Percentiles rank a stretch among this genome's conserved stretches.
Conservation (phyloP, 2,113 vertebrate genomes). For the Barbus barbus region DNA sequence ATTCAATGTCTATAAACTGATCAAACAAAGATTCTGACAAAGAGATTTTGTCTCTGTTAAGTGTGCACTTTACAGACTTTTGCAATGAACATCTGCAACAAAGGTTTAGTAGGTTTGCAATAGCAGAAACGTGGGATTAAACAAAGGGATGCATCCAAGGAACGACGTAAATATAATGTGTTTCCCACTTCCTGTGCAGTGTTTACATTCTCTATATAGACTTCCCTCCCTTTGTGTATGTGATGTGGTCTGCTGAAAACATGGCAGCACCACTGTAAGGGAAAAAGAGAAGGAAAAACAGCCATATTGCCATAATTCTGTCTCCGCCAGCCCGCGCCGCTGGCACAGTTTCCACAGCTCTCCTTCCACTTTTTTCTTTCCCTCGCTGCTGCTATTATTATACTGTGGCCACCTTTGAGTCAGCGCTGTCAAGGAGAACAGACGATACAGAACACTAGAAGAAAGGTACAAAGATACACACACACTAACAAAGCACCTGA, state of each 20-base stretch:
- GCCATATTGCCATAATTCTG: slow-evolving; percentile 2
- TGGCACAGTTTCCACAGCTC: slow-evolving; percentile 20
- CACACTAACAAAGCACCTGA: neutral
- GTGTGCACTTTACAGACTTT: neutral
- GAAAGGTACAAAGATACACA: too few relatives aligned
- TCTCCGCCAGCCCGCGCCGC: neutral
- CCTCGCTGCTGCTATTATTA: slow-evolving; percentile 15
- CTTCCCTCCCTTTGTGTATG: slow-evolving; percentile 3
- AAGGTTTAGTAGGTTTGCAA: neutral
- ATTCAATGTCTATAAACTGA: neutral
- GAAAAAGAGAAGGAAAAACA: slow-evolving; percentile 6
- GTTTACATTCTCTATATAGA: slow-evolving; percentile 22
- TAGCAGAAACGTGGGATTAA: neutral
- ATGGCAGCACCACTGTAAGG: slow-evolving; percentile 23
- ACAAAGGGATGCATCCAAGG: neutral
- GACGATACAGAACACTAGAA: neutral
- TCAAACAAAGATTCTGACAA: neutral
- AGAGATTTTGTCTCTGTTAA: neutral
- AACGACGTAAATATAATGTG: neutral
- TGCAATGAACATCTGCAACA: neutral
- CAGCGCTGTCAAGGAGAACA: slow-evolving; percentile 11
- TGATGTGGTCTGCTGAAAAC: slow-evolving; percentile 27
- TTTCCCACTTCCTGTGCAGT: slow-evolving; percentile 24
- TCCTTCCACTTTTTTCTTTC: slow-evolving; percentile 11
- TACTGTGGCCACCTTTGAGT: slow-evolving; percentile 27